These are phyloP conservation scores for Drosophila kepulauana DNA, from an alignment of 1,140 invertebrate species.

Conservation along the genomic window DNA sequence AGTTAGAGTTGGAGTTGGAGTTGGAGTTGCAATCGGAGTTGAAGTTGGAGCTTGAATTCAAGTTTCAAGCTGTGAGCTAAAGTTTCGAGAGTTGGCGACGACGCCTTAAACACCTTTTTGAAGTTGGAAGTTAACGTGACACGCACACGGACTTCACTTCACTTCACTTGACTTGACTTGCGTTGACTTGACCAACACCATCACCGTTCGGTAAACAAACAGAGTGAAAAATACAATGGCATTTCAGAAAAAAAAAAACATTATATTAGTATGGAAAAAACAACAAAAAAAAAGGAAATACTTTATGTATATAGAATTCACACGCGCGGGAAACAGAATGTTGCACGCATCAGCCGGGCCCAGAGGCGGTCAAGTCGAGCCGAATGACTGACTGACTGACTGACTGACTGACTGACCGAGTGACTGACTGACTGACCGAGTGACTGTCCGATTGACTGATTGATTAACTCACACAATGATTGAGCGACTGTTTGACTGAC, in stretches of 20 bases:
- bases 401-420: neutral
- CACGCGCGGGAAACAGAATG: slow-evolving; percentile 41
- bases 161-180: slow-evolving; percentile 1
- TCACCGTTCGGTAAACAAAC: slow-evolving; percentile 14
- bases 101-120: slow-evolving; percentile 66
- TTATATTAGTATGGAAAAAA: slow-evolving; percentile 3
- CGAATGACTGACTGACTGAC: slow-evolving; percentile 3
- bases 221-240: slow-evolving; percentile 11
- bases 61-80: slow-evolving; percentile 9
- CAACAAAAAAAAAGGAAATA: neutral
- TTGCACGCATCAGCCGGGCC: slow-evolving; percentile 39
- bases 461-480: neutral
- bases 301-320: neutral
- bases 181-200: neutral
- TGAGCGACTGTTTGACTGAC: slow-evolving; percentile 18
- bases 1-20: neutral
- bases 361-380: slow-evolving; percentile 24
- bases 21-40: neutral
- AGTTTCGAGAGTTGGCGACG: slow-evolving; percentile 28
- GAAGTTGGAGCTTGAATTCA: slow-evolving; percentile 3
- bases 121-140: slow-evolving; percentile 47
- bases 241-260: slow-evolving; percentile 1
- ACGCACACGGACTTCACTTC: slow-evolving; percentile 45
- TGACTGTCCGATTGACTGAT: slow-evolving; percentile 2
- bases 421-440: slow-evolving; percentile 17